A percentile compares a stretch with the other conserved stretches of the same genome.
Evolutionary conservation across 2,113 vertebrate species (phyloP).

Genomic region (Pungitius pungitius): DNA sequence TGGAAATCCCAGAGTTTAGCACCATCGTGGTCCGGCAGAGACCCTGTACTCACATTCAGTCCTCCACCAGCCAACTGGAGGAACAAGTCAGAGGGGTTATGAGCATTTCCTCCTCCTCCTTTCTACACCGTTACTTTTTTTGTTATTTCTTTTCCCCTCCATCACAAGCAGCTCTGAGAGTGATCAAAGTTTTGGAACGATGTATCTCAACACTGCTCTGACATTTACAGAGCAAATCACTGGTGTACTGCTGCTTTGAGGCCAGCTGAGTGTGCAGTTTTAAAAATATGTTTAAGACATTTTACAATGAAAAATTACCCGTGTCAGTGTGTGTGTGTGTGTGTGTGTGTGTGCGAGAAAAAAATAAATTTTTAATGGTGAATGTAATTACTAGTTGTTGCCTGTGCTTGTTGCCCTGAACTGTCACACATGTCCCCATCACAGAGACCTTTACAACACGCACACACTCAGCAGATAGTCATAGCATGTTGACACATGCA

Average conservation of each 20-base stretch:
- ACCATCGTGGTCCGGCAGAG: constrained; percentile 52
- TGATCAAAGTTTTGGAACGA: constrained; percentile 28
- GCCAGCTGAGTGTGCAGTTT: neutral
- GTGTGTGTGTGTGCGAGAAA: neutral
- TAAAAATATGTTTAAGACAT: neutral
- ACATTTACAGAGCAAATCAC: neutral
- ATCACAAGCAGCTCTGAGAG: constrained; percentile 31
- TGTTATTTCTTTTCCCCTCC: constrained; percentile 24
- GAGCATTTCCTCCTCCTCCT: constrained; percentile 32
- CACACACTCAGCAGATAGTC: neutral
- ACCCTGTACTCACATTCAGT: constrained; percentile 55
- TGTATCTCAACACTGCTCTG: constrained; percentile 9
- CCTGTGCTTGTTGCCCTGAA: neutral
- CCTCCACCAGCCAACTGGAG: constrained; percentile 46
- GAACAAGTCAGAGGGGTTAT: constrained; percentile 44
- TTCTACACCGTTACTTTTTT: constrained; percentile 25
- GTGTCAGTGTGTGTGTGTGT: neutral
- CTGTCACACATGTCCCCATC: neutral
- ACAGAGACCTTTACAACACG: constrained; percentile 12
- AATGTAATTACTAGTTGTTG: neutral
- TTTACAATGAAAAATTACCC: neutral
- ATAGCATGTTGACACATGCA: constrained; percentile 18
- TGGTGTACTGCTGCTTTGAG: neutral
- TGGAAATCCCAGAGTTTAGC: constrained; percentile 64
- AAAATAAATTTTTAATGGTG: neutral